Percentiles rank a stretch among this genome's conserved stretches.
Evolutionary conservation across 2,888 invertebrate species (phyloP).

Genomic region (Agrotis ipsilon): DNA sequence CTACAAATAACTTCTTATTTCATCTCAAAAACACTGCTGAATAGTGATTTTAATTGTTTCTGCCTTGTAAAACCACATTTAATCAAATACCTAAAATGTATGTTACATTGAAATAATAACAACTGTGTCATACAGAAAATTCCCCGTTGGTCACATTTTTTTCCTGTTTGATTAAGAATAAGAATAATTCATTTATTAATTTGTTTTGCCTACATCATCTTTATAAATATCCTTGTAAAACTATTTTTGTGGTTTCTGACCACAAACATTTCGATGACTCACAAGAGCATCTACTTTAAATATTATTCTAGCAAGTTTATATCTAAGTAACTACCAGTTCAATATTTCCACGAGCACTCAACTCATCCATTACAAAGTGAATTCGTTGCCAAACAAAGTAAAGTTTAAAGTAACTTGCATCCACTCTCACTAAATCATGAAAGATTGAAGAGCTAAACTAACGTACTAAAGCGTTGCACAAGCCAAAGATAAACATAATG

Average conservation of each 20-base stretch:
- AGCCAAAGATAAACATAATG: slow-evolving; percentile 48
- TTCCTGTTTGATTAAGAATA: too few species aligned
- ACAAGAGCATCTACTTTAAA: not conserved
- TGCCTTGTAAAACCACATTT: not conserved
- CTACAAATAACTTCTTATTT: too few species aligned
- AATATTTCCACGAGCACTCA: slow-evolving; percentile 18
- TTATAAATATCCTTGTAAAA: slow-evolving; percentile 4
- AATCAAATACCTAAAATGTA: not conserved
- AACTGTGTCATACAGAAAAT: slow-evolving; percentile 3
- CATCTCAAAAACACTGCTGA: slow-evolving; percentile 4
- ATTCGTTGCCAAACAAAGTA: slow-evolving; percentile 19
- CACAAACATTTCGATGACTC: slow-evolving; percentile 35
- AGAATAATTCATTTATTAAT: not conserved
- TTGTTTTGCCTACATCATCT: slow-evolving; percentile 4
- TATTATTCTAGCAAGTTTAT: not conserved
- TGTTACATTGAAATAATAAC: not conserved
- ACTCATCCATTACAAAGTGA: slow-evolving; percentile 3
- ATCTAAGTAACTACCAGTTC: not conserved
- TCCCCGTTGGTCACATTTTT: not conserved
- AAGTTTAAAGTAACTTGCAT: not conserved
- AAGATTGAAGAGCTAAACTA: slow-evolving; percentile 61
- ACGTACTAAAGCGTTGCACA: slow-evolving; percentile 51
- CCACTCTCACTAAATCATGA: slow-evolving; percentile 43
- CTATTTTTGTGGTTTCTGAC: slow-evolving; percentile 33
- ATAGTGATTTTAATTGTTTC: not conserved